Base-by-base conservation (phyloP, 2,888 invertebrate species). In the Ethmia dodecea region DNA sequence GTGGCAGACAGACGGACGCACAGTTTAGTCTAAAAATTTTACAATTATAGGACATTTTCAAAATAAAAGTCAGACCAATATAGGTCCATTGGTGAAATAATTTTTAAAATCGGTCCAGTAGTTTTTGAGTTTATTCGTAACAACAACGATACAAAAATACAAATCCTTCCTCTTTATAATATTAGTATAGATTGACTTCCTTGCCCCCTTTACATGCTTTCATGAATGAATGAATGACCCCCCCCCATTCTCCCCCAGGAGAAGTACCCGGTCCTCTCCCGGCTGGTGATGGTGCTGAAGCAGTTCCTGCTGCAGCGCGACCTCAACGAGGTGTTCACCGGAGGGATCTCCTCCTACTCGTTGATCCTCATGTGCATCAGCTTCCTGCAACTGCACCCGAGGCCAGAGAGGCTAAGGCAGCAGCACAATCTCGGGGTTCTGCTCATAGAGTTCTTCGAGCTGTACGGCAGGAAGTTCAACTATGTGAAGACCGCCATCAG, bases 251-350 rank as follows among this genome's bases (percentile, higher is more conserved):
- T 6, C 12, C 12, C 5, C 2, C 72, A 86, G 83, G 89, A 91
- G 41, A 90, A 91, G 57, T 99, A 92, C 84, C 98, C 98, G 13
- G 93, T 94, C 46, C 89, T 99, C 54, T 93, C 95, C 34, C 97
- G 97, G 63, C 88, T 99, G 68, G 98, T 99, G 63, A 93, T 99
- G 86, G 97, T 99, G 43, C 89, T 99, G 58, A 99, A 99, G 88
- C 99, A 99, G 89, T 99, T 99, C 88, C 91, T 99, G 49, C 90
- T 98, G 51, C 97, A 99, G 88, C 91, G 99, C 64, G 97, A 98
- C 88, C 91, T 99, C 66, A 99, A 99, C 86, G 99, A 99, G 89
- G 99, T 99, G 63, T 99, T 98, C 88, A 98, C 98, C 47, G 98
- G 99, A 47, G 99, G 99, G 74, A 98, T 99, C 78, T 97, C 98